These are phyloP conservation scores for Metridium senile DNA, from an alignment of 92 coral and sea anemone genomes.

Conservation along the genomic window DNA sequence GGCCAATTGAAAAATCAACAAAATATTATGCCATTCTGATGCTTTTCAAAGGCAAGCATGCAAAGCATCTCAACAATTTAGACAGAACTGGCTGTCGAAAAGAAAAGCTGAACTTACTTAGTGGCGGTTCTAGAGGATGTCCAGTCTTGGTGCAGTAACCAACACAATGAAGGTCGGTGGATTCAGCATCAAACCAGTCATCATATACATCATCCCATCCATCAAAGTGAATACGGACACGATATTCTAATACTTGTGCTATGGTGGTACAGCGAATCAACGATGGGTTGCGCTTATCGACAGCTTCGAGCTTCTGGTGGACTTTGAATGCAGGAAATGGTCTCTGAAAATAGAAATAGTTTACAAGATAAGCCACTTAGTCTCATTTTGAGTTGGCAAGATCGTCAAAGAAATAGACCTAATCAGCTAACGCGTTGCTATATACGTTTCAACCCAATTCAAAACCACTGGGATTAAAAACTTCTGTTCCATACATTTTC, in stretches of 20 bases:
- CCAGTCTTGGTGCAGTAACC: slow-evolving; percentile 93
- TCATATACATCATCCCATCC: slow-evolving; percentile 99
- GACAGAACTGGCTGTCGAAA: too few relatives aligned
- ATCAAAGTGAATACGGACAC: slow-evolving; percentile 85
- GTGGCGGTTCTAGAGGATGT: slow-evolving; percentile 95
- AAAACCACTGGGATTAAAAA: too few relatives aligned
- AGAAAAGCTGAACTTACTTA: slow-evolving; percentile 58
- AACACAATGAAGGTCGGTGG: slow-evolving; percentile 84
- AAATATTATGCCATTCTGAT: too few relatives aligned
- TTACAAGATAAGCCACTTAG: too few relatives aligned
- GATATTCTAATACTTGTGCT: slow-evolving; percentile 70
- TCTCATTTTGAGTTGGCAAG: too few relatives aligned
- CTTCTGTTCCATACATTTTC: too few relatives aligned
- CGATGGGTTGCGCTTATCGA: slow-evolving; percentile 92
- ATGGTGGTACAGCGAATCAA: slow-evolving; percentile 85
- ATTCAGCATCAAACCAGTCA: slow-evolving; percentile 97
- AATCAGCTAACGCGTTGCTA: too few relatives aligned
- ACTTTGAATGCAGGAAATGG: slow-evolving; percentile 74
- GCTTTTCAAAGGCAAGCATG: too few relatives aligned
- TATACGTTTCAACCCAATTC: too few relatives aligned
- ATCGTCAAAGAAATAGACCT: too few relatives aligned
- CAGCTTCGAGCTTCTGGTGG: slow-evolving; percentile 87
- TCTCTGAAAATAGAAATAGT: slow-evolving; percentile 66
- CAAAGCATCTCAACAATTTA: too few relatives aligned
- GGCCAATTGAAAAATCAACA: too few relatives aligned